Evolutionary conservation across 2,113 vertebrate species (phyloP).

Genomic region (Perognathus longimembris): DNA sequence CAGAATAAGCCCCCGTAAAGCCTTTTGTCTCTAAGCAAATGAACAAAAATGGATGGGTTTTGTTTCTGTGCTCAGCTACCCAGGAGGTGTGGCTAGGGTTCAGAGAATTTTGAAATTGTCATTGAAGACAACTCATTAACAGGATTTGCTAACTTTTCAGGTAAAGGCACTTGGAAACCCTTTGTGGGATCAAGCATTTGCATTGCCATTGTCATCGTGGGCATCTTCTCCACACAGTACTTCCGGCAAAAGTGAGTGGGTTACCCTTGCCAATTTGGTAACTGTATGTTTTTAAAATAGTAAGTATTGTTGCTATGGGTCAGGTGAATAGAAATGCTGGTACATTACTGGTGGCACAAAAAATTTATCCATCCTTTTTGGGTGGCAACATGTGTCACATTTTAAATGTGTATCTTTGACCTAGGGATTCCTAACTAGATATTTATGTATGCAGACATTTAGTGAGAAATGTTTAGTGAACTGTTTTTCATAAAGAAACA

Average conservation of each 20-base stretch:
- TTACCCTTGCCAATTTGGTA: conserved; percentile 11
- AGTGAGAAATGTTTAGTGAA: conserved; percentile 37
- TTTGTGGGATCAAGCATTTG: conserved; percentile 66
- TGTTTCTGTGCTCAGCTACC: not conserved
- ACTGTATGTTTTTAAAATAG: not conserved
- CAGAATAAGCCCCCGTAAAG: not conserved
- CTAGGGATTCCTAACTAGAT: not conserved
- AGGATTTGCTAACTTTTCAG: conserved; percentile 63
- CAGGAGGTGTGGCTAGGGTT: not conserved
- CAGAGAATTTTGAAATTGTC: conserved; percentile 27
- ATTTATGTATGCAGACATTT: not conserved
- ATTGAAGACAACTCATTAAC: not conserved
- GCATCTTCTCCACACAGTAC: conserved; percentile 60
- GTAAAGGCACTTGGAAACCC: conserved; percentile 45
- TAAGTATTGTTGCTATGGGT: not conserved
- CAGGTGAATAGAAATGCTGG: not conserved
- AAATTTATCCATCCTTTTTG: not conserved
- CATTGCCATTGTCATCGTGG: conserved; percentile 67
- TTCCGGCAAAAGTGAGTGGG: conserved; percentile 85
- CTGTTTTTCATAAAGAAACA: conserved; percentile 23
- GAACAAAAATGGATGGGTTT: not conserved
- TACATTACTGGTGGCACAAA: not conserved
- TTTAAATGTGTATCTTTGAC: not conserved
- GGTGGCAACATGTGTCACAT: not conserved
- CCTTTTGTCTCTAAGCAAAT: not conserved